Evolutionary conservation across 2,888 invertebrate genomes (phyloP).

Genomic region (Coelopa pilipes): DNA sequence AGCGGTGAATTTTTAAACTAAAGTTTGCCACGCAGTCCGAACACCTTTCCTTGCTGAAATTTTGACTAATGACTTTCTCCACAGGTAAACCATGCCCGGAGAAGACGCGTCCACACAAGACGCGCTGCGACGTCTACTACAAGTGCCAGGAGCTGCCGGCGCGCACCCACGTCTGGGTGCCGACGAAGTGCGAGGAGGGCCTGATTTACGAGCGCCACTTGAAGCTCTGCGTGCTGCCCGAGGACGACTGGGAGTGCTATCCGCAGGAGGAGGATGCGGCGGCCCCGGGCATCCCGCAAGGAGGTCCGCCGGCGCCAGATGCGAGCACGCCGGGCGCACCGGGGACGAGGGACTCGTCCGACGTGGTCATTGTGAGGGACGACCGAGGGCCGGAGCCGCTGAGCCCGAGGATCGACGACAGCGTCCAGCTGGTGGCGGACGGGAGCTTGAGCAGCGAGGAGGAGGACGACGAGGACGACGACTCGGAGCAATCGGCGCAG

Average conservation of each 20-base stretch:
- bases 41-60: not conserved
- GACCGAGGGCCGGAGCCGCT: slow-evolving; percentile 44
- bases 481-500: slow-evolving; percentile 45
- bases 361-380: slow-evolving; percentile 52
- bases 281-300: not conserved
- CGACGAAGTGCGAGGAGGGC: slow-evolving; percentile 62
- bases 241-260: slow-evolving; percentile 66
- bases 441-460: slow-evolving; percentile 51
- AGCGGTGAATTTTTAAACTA: too few relatives aligned
- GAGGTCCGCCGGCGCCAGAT: not conserved
- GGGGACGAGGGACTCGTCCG: slow-evolving; percentile 28
- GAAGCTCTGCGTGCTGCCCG: slow-evolving; percentile 64
- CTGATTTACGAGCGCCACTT: slow-evolving; percentile 63
- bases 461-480: slow-evolving; percentile 42
- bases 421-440: slow-evolving; percentile 51
- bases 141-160: slow-evolving; percentile 60
- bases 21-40: too few relatives aligned
- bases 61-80: not conserved
- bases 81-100: slow-evolving; percentile 65
- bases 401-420: not conserved
- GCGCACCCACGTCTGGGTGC: slow-evolving; percentile 63
- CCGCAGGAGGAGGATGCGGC: slow-evolving; percentile 46
- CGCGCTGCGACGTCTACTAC: slow-evolving; percentile 64
- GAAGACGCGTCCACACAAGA: slow-evolving; percentile 61
- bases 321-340: not conserved